Base-by-base conservation (phyloP, 2,113 vertebrate species). In the Riparia riparia region DNA sequence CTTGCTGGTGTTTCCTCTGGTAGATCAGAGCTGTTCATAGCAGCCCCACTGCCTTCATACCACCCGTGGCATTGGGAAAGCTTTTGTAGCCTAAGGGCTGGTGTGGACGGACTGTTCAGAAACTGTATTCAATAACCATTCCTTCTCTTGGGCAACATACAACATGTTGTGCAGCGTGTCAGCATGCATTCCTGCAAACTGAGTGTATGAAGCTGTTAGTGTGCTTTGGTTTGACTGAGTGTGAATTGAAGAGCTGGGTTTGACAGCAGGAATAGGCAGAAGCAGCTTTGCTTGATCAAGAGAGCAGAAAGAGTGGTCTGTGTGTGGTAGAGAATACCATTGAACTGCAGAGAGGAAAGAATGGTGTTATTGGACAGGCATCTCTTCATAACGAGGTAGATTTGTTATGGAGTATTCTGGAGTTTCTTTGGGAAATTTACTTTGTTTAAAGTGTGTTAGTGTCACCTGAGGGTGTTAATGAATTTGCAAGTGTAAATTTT, bases 21-120 rank as follows among this genome's bases (percentile, higher is more conserved):
- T 50, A 45, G 17, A 57, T 76, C 31, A 71, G 57, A 49, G n/a
- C 28, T 66, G 4, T 37, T 74, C 20, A 29, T 21, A 57, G 32
- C 17, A 87, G 39, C 47, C 14, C 17, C 24, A 5, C 37, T 53
- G 20, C 42, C 53, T 57, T 80, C 16, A 9, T 58, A 41, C 15
- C 16, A 24, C 18, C 14, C 0, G 0, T 22, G 8, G 24, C 39
- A 26, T 0, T 63, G 68, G 51, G 18, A 25, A 42, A 66, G 45
- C 44, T 45, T 73, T 44, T 1, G 0, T 44, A 57, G 47, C 22
- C 49, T 57, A 31, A 60, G 80, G 44, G 24, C 49, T 63, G 11
- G 2, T 42, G 18, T 42, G 69, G 45, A 78, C 39, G 57, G 41
- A 53, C 7, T 17, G 1, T 49, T 57, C 14, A 15, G 73, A 64